Evolutionary conservation across 2,113 vertebrate genomes (phyloP), one percentile per base, ranked within the genome.

Genomic region (Forbesichthys agassizii): DNA sequence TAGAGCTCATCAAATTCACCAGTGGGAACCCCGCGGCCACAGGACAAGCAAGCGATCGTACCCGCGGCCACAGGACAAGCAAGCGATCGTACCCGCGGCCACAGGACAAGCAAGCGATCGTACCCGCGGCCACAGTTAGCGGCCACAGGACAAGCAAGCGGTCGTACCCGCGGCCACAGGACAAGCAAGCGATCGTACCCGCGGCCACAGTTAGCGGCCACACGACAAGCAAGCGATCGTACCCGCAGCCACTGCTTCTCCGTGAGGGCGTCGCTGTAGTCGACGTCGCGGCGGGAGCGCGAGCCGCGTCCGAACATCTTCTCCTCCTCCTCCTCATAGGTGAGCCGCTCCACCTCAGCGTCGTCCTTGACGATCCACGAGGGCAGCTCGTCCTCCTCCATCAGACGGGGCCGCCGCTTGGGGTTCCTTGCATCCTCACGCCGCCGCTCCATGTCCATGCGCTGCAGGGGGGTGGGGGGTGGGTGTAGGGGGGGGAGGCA

Each of bases 341-440:
- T 99, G 33, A 99, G 93, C 14, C 97, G 92, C 74, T 99, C 97
- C 1, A 99, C 98, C 88, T 99, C 98, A 0, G 97, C 97, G 5
- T 99, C 98, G 33, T 99, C 98, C 84, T 99, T 99, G 79, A 99
- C 95, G 85, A 99, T 98, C 98, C 98, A 99, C 0, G 95, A 95
- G 11, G 98, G 98, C 20, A 99, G 88, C 57, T 99, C 96, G 2
- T 99, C 98, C 63, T 99, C 97, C 85, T 99, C 98, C 96, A 99
- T 97, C 10, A 99, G 84, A 20, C 97, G 96, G 0, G 98, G 97
- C 68, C 95, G 97, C 14, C 98, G 94, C 48, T 96, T 96, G 0
- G 97, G 96, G 74, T 99, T 99, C 33, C 98, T 93, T 2, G 97
- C 96, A 0, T 99, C 98, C 58, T 99, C 98, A 1, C 97, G 93